phyloP scores from a whole-genome alignment of 2,888 invertebrate genomes.

The Andrena haemorrhoa region DNA sequence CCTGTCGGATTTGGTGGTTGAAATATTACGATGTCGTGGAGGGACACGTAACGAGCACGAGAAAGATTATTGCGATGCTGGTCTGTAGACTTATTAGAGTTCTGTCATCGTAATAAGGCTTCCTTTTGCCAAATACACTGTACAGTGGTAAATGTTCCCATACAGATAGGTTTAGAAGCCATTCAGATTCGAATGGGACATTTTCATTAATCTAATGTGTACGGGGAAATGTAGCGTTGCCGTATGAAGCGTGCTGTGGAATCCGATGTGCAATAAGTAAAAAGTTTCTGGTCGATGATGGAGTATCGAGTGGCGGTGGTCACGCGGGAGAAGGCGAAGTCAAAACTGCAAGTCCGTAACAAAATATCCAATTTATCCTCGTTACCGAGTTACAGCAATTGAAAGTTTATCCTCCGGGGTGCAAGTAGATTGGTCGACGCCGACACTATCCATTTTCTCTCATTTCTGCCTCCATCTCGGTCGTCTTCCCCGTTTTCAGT shows the following conservation, averaged over 20 bases:
- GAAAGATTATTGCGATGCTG: no score
- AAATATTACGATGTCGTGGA: no score
- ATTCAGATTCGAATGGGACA: not conserved
- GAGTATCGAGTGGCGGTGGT: slow-evolving; percentile 8
- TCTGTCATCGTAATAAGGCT: no score
- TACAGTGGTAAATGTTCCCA: no score
- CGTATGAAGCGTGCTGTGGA: not conserved
- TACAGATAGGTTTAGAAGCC: no score
- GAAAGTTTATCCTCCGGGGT: slow-evolving; percentile 62
- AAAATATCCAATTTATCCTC: slow-evolving; percentile 65
- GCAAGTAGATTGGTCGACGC: slow-evolving; percentile 42
- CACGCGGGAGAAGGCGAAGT: slow-evolving; percentile 10
- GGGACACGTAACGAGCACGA: no score
- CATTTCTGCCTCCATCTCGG: slow-evolving; percentile 23
- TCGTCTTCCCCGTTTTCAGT: slow-evolving; percentile 26
- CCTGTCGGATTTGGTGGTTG: no score
- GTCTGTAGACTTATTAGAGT: no score
- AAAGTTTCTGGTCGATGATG: slow-evolving; percentile 9
- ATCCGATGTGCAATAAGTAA: not conserved
- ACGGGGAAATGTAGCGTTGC: not conserved
- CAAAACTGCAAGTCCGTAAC: slow-evolving; percentile 48
- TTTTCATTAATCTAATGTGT: not conserved
- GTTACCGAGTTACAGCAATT: slow-evolving; percentile 65
- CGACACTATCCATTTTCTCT: slow-evolving; percentile 51
- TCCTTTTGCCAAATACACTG: no score